phyloP scores from a whole-genome alignment of 1,140 invertebrate genomes.

The Eurosta solidaginis region DNA sequence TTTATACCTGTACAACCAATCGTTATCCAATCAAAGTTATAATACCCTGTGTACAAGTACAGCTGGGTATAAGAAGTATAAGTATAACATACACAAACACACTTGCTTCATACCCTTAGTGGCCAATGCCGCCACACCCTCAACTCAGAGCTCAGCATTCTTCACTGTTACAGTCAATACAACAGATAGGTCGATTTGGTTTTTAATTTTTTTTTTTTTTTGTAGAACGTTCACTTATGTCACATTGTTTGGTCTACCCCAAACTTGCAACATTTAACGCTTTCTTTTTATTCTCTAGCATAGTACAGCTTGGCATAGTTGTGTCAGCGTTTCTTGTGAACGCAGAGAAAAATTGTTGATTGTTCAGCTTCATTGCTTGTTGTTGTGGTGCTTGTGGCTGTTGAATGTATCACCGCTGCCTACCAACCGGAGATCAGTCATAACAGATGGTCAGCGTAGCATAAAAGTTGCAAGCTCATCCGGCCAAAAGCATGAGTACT shows the following conservation, averaged over 20 bases:
- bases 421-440: background rate
- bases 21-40: no score
- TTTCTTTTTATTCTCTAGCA: background rate
- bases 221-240: background rate
- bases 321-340: background rate
- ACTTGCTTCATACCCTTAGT: background rate
- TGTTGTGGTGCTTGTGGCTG: background rate
- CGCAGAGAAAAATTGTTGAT: background rate
- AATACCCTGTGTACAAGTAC: no score
- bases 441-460: conserved; percentile 33
- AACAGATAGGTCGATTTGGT: background rate
- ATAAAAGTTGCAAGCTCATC: conserved; percentile 5
- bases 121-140: background rate
- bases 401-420: background rate
- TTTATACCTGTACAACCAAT: no score
- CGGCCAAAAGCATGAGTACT: background rate
- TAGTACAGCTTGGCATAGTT: background rate
- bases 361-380: background rate
- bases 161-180: background rate
- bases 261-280: background rate
- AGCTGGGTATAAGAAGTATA: no score
- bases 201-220: background rate
- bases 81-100: background rate
- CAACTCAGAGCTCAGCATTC: background rate
- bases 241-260: background rate